A percentile compares a stretch with the other conserved stretches of the same genome.
phyloP scores from a whole-genome alignment of 2,113 vertebrate species.

The Seriola dumerili region DNA sequence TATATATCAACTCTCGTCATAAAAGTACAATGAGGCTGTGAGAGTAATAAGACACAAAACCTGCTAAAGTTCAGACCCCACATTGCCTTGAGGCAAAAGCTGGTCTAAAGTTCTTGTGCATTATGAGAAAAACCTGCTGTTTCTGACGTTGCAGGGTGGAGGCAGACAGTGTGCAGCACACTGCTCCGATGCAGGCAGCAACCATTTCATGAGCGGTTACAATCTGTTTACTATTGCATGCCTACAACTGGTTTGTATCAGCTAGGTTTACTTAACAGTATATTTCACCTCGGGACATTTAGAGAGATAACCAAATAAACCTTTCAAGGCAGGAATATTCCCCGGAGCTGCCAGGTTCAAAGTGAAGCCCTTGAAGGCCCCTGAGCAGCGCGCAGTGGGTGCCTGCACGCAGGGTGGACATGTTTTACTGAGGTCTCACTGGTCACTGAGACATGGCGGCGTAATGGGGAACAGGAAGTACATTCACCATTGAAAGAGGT shows the following conservation, averaged over 20 bases:
- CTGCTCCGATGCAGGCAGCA: conserved; percentile 53
- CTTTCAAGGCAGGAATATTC: conserved; percentile 82
- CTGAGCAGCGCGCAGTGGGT: conserved; percentile 50
- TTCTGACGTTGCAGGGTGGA: conserved; percentile 47
- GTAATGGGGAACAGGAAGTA: conserved; percentile 61
- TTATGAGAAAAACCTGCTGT: conserved; percentile 63
- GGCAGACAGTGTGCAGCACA: conserved; percentile 56
- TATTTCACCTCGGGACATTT: conserved; percentile 81
- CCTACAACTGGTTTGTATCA: conserved; percentile 84
- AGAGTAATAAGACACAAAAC: conserved; percentile 25
- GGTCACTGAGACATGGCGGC: conserved; percentile 61
- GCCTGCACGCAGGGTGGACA: conserved; percentile 63
- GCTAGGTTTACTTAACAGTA: conserved; percentile 82
- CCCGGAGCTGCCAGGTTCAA: conserved; percentile 79
- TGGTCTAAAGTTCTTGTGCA: conserved; percentile 16
- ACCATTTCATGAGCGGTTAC: conserved; percentile 66
- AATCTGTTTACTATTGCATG: conserved; percentile 82
- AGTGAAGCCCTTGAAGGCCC: conserved; percentile 66
- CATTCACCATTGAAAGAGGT: conserved; percentile 57
- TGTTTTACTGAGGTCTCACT: conserved; percentile 69
- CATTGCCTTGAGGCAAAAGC: conserved; percentile 26
- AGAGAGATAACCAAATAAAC: conserved; percentile 86
- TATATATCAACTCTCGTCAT: neutral
- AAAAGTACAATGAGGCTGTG: conserved; percentile 9
- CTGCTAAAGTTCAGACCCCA: conserved; percentile 29